These are phyloP conservation scores for Torymus auratus DNA, from an alignment of 2,888 invertebrate genomes.

Conservation along the genomic window DNA sequence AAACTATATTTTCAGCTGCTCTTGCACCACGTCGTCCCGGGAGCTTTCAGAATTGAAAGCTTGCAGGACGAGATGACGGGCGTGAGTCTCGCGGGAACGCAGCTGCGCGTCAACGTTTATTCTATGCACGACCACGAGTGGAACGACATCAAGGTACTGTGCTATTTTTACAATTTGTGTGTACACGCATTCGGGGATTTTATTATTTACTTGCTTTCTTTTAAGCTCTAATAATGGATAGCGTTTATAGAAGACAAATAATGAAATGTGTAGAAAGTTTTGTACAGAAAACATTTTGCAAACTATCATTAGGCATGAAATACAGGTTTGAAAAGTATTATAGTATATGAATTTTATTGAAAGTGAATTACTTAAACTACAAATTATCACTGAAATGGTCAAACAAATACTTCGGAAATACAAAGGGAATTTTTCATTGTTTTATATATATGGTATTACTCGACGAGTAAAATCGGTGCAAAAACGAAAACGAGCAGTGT, in stretches of 20 bases:
- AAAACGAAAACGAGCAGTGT: too few species aligned
- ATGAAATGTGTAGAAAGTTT: too few species aligned
- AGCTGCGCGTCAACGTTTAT: constrained; percentile 90
- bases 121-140: constrained; percentile 92
- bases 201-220: too few species aligned
- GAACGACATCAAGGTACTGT: constrained; percentile 87
- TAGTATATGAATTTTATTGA: too few species aligned
- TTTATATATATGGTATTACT: constrained; percentile 13
- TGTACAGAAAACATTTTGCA: too few species aligned
- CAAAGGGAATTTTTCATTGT: constrained; percentile 4
- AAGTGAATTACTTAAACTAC: too few species aligned
- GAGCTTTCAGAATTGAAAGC: constrained; percentile 86
- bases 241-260: too few species aligned
- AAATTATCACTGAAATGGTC: neutral
- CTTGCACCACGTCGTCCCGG: constrained; percentile 91
- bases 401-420: neutral
- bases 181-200: too few species aligned
- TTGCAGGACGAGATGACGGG: constrained; percentile 94
- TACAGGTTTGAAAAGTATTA: too few species aligned
- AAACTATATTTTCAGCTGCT: constrained; percentile 80
- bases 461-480: too few species aligned
- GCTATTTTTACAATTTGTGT: neutral
- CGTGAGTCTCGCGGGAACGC: constrained; percentile 91
- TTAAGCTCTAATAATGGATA: too few species aligned
- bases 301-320: too few species aligned